Evolutionary conservation across 64 coral and sea anemone genomes (phyloP).

Genomic region (Orbicella faveolata): DNA sequence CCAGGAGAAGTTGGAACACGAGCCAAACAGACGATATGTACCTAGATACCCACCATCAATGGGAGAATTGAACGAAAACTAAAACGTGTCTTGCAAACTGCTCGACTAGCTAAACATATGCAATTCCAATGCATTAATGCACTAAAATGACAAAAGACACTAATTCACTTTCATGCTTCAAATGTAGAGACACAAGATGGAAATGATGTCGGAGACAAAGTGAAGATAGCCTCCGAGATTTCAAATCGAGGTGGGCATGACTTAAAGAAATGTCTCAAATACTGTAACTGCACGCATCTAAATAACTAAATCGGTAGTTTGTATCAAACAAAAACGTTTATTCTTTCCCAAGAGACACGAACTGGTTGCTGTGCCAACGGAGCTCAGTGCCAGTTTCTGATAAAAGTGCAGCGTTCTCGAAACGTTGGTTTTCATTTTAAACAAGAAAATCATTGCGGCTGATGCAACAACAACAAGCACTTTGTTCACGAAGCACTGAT

Average conservation of each 20-base stretch:
- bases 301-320: not conserved
- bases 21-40: too few relatives aligned
- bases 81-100: not conserved
- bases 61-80: not conserved
- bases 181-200: constrained; percentile 36
- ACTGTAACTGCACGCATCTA: not conserved
- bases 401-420: constrained; percentile 25
- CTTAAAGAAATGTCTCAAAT: not conserved
- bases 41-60: too few relatives aligned
- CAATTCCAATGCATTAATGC: constrained; percentile 40
- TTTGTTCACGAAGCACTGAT: not conserved
- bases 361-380: constrained; percentile 8
- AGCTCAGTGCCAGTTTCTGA: constrained; percentile 8
- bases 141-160: not conserved
- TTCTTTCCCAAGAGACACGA: not conserved
- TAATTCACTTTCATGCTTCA: constrained; percentile 12
- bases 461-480: not conserved
- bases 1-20: too few relatives aligned
- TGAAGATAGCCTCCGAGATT: not conserved
- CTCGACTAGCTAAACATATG: not conserved
- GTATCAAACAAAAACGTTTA: not conserved
- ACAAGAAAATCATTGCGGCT: not conserved
- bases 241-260: constrained; percentile 22
- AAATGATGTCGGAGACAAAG: not conserved
- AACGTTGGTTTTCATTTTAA: not conserved